These are phyloP conservation scores for Temnothorax unifasciatus DNA, from an alignment of 2,888 invertebrate species.

Conservation along the genomic window DNA sequence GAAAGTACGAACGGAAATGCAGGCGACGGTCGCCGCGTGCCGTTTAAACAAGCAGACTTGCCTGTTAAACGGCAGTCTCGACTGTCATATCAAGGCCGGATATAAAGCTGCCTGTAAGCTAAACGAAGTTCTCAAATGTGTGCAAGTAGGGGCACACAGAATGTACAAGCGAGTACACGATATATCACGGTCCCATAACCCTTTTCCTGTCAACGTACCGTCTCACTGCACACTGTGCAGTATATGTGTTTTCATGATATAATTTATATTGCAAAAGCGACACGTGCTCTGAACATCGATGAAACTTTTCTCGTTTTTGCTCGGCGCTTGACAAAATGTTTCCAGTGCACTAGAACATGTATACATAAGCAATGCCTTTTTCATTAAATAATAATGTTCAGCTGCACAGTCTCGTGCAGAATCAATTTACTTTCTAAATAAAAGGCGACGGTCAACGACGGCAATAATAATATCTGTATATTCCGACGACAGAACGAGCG, in stretches of 20 bases:
- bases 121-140: not conserved
- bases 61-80: slow-evolving; percentile 6
- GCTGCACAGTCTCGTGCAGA: not conserved
- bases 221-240: no score
- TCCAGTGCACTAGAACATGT: not conserved
- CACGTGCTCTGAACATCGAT: not conserved
- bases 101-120: slow-evolving; percentile 21
- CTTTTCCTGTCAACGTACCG: not conserved
- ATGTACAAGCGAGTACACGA: not conserved
- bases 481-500: not conserved
- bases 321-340: not conserved
- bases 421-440: slow-evolving; percentile 18
- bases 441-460: not conserved
- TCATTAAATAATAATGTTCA: slow-evolving; percentile 26
- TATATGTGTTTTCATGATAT: not conserved
- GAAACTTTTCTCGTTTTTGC: not conserved
- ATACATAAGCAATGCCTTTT: not conserved
- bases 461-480: not conserved
- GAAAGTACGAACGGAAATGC: slow-evolving; percentile 65
- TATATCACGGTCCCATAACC: no score
- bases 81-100: slow-evolving; percentile 15
- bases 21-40: slow-evolving; percentile 58
- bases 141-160: not conserved
- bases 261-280: not conserved
- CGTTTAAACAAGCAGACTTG: slow-evolving; percentile 42